phyloP scores from a whole-genome alignment of 2,888 invertebrate genomes.

The Sclerodermus sp. region DNA sequence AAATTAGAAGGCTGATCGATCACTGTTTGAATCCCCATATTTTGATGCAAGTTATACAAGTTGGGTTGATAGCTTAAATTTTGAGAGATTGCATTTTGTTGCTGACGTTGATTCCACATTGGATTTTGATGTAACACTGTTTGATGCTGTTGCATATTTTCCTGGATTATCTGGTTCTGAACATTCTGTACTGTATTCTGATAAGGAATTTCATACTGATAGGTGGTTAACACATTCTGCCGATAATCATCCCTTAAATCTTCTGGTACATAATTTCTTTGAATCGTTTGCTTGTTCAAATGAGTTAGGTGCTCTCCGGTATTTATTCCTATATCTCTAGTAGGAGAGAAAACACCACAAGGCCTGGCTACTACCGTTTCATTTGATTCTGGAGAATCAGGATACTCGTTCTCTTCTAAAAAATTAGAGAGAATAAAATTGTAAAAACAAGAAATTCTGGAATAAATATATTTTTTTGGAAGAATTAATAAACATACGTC shows the following conservation, averaged over 20 bases:
- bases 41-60: conserved; percentile 20
- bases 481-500: conserved; percentile 27
- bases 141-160: conserved; percentile 53
- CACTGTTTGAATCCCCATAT: conserved; percentile 5
- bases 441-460: conserved; percentile 1
- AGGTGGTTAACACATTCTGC: conserved; percentile 27
- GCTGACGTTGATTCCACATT: conserved; percentile 27
- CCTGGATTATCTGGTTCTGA: conserved; percentile 55
- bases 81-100: conserved; percentile 12
- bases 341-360: conserved; percentile 49
- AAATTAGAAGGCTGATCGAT: conserved; percentile 18
- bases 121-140: conserved; percentile 39
- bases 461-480: not conserved
- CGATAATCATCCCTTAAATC: conserved; percentile 32
- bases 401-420: conserved; percentile 47
- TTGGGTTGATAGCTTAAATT: conserved; percentile 24
- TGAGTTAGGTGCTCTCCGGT: conserved; percentile 39
- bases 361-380: conserved; percentile 52
- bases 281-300: conserved; percentile 28
- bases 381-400: conserved; percentile 54
- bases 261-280: conserved; percentile 39
- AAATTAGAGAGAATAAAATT: not conserved
- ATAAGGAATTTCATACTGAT: conserved; percentile 45
- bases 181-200: conserved; percentile 55
- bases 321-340: conserved; percentile 50